These are phyloP conservation scores for Sander lucioperca DNA, from an alignment of 2,113 vertebrate genomes.

Conservation along the genomic window DNA sequence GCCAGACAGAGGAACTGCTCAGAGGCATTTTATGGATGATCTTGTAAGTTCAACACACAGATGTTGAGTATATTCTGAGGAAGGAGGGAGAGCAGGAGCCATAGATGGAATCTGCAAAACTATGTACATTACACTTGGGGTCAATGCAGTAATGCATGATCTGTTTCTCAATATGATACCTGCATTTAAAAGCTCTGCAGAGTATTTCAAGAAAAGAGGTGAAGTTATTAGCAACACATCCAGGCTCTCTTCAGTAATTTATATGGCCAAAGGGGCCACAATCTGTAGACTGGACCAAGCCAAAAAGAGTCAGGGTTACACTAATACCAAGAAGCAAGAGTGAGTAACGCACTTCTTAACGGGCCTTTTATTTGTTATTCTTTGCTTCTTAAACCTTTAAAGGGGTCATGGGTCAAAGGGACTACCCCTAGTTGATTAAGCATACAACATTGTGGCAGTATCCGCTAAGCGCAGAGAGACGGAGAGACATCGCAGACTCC, in stretches of 20 bases:
- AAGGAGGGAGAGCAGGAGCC: constrained; percentile 15
- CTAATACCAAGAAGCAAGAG: constrained; percentile 17
- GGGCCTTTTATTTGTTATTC: constrained; percentile 67
- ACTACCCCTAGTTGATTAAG: constrained; percentile 54
- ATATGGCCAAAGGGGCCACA: constrained; percentile 15
- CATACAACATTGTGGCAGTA: constrained; percentile 45
- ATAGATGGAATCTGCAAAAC: constrained; percentile 27
- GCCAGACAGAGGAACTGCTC: constrained; percentile 62
- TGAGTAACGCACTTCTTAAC: constrained; percentile 45
- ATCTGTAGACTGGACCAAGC: constrained; percentile 18
- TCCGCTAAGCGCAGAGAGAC: constrained; percentile 47
- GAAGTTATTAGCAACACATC: neutral
- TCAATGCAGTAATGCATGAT: neutral
- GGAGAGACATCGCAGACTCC: constrained; percentile 30
- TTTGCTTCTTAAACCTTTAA: constrained; percentile 67
- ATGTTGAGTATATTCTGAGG: constrained; percentile 48
- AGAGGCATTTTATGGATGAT: constrained; percentile 68
- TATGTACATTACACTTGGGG: constrained; percentile 11
- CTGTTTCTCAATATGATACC: neutral
- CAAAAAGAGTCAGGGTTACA: constrained; percentile 30
- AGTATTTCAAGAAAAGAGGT: neutral
- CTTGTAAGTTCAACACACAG: constrained; percentile 58
- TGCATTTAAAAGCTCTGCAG: constrained; percentile 4
- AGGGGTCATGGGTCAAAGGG: constrained; percentile 69
- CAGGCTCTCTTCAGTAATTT: neutral